phyloP scores from a whole-genome alignment of 1,140 invertebrate species.

The Drosophila burlai region DNA sequence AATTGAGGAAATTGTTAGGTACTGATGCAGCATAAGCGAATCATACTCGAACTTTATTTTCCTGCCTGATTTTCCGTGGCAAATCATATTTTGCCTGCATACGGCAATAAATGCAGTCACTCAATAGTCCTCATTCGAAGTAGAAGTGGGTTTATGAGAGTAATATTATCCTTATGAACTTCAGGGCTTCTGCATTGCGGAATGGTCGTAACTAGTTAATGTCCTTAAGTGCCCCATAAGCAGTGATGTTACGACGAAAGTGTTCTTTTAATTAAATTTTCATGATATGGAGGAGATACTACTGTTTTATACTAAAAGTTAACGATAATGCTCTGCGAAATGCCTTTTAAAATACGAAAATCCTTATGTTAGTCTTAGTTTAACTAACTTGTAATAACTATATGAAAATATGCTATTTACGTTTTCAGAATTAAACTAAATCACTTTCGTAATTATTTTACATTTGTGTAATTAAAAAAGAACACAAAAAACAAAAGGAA shows the following conservation, averaged over 20 bases:
- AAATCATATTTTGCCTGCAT: not conserved
- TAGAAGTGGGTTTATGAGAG: not conserved
- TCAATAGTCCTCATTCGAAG: not conserved
- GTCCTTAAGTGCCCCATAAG: conserved; percentile 27
- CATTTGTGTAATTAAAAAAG: not conserved
- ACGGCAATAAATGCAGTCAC: not conserved
- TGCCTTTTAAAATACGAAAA: not conserved
- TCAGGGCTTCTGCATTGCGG: not conserved
- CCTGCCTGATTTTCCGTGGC: not conserved
- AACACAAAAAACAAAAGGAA: not conserved
- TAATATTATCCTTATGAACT: conserved; percentile 4
- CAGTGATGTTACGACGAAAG: conserved; percentile 22
- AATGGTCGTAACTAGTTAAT: conserved; percentile 31
- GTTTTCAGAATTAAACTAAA: not conserved
- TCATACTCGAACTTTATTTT: conserved; percentile 8
- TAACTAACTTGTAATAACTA: not conserved
- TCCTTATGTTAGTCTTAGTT: not conserved
- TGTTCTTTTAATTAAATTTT: conserved; percentile 42
- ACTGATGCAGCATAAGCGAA: conserved; percentile 10
- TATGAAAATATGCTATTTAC: not conserved
- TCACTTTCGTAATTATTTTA: not conserved
- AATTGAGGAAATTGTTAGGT: not conserved
- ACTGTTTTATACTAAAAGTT: conserved; percentile 7
- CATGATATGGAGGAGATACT: conserved; percentile 7
- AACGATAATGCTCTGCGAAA: not conserved